Evolutionary conservation across 1,140 invertebrate genomes (phyloP).

Genomic region (Campodea augens): DNA sequence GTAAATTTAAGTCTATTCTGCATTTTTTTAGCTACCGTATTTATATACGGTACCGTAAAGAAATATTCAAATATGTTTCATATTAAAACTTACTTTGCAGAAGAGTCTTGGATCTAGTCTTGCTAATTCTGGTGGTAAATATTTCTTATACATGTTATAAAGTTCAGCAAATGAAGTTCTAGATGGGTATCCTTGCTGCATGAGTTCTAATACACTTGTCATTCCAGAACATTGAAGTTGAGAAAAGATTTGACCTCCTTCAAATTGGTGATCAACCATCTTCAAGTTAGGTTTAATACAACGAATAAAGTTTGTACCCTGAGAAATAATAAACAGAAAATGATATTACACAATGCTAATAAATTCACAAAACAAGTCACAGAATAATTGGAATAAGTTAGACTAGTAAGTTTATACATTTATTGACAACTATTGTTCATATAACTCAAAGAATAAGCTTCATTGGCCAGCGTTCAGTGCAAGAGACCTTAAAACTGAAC

Average conservation of each 20-base stretch:
- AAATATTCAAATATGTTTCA: too few species aligned
- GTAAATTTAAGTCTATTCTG: too few species aligned
- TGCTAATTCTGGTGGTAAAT: constrained; percentile 64
- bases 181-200: constrained; percentile 90
- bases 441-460: too few species aligned
- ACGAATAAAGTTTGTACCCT: constrained; percentile 91
- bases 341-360: too few species aligned
- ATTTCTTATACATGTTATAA: constrained; percentile 74
- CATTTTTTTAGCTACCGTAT: too few species aligned
- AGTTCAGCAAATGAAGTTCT: constrained; percentile 75
- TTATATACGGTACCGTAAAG: too few species aligned
- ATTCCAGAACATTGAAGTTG: constrained; percentile 92
- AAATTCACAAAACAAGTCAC: too few species aligned
- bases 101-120: constrained; percentile 69
- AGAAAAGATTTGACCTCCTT: constrained; percentile 72
- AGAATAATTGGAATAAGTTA: too few species aligned
- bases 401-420: too few species aligned
- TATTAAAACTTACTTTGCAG: constrained; percentile 88
- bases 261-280: constrained; percentile 77
- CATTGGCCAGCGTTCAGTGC: too few species aligned
- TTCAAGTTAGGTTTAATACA: constrained; percentile 94
- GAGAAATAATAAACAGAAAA: constrained; percentile 11
- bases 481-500: too few species aligned
- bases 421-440: too few species aligned
- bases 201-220: constrained; percentile 82